phyloP scores from a whole-genome alignment of 2,797 vertebrate species.

The Gymnothorax reevesii region DNA sequence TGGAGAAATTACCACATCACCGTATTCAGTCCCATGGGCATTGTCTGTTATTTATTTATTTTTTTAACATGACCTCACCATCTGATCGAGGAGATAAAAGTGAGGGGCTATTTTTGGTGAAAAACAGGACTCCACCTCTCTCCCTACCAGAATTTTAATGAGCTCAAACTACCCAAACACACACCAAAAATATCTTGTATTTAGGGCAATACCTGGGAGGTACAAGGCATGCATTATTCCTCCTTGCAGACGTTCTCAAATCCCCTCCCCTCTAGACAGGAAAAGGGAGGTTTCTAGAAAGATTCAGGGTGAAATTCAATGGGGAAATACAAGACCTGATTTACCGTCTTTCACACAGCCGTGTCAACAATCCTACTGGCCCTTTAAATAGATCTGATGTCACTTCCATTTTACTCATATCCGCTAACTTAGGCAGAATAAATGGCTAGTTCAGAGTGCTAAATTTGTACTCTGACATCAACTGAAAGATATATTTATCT shows the following conservation, averaged over 20 bases:
- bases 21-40: conserved; percentile 18
- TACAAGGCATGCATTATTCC: conserved; percentile 25
- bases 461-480: neutral
- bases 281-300: neutral
- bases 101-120: conserved; percentile 26
- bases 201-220: neutral
- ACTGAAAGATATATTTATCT: neutral
- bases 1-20: conserved; percentile 23
- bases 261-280: conserved; percentile 9
- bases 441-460: neutral
- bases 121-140: conserved; percentile 7
- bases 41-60: too few species aligned
- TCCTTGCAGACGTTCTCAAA: neutral
- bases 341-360: conserved; percentile 6
- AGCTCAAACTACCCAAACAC: conserved; percentile 2
- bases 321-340: conserved; percentile 31
- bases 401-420: neutral
- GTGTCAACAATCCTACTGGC: conserved; percentile 19
- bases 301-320: neutral
- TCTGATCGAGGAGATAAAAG: conserved; percentile 24
- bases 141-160: neutral
- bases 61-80: conserved; percentile 20
- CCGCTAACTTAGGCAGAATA: neutral
- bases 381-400: conserved; percentile 29
- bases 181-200: neutral